Percentiles rank a stretch among this genome's conserved stretches.
phyloP scores from a whole-genome alignment of 2,888 invertebrate genomes.

The Selenia dentaria region DNA sequence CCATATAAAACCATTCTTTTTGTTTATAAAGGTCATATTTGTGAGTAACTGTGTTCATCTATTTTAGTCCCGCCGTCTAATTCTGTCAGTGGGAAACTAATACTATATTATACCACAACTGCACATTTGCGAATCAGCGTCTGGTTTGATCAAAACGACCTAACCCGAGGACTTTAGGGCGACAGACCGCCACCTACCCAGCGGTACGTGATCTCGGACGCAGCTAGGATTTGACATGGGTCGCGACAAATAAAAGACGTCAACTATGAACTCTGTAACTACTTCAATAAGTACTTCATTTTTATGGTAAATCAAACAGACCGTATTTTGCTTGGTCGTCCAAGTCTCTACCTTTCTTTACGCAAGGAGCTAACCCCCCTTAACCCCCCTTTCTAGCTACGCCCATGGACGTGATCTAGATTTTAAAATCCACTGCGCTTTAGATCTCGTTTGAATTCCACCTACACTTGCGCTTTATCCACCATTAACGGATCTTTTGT shows the following conservation, averaged over 20 bases:
- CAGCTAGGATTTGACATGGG: conserved; percentile 4
- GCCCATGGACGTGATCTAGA: conserved; percentile 22
- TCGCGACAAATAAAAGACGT: too few relatives aligned
- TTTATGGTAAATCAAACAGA: too few relatives aligned
- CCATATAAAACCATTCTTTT: too few relatives aligned
- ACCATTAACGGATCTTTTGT: conserved; percentile 21
- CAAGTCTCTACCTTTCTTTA: too few relatives aligned
- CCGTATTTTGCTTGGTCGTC: too few relatives aligned
- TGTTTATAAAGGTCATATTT: too few relatives aligned
- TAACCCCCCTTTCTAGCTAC: conserved; percentile 1
- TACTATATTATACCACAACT: conserved; percentile 14
- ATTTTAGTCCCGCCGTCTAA: background rate
- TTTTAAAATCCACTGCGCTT: conserved; percentile 18
- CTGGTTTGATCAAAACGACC: conserved; percentile 10
- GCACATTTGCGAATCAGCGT: conserved; percentile 16
- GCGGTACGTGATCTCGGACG: conserved; percentile 15
- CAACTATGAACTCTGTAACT: too few relatives aligned
- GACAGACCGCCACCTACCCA: conserved; percentile 13
- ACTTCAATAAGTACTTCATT: too few relatives aligned
- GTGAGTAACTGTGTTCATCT: too few relatives aligned
- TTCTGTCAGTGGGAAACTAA: conserved; percentile 1
- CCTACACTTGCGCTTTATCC: conserved; percentile 20
- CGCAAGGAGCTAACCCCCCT: too few relatives aligned
- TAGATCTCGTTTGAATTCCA: conserved; percentile 20
- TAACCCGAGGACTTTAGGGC: conserved; percentile 15